Base-by-base conservation (phyloP, 2,113 vertebrate genomes). In the Ardeotis arabs region DNA sequence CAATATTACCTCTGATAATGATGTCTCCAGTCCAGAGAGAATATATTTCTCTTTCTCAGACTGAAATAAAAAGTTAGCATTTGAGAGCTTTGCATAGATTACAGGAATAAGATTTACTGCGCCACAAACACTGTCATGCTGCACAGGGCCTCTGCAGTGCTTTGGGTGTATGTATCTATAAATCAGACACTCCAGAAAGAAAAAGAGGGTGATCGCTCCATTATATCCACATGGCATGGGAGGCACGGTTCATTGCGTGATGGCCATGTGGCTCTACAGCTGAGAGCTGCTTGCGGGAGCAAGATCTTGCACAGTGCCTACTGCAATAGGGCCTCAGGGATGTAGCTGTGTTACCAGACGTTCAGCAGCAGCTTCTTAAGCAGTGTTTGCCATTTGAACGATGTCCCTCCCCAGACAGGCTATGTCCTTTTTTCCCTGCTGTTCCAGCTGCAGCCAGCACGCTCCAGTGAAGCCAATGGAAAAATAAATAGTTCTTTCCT, bases 61-160 rank as follows among this genome's bases (percentile, higher is more conserved):
- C 39, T 37, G 84, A 91, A 89, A 93, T 90, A 91, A 89, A 95
- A 89, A 84, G 79, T 77, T 81, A 87, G 37, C 17, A 35, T 75
- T 94, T 92, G 84, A 97, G 83, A 55, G 86, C 94, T 92, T 78
- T 89, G 87, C 84, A 75, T 94, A 84, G 31, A 49, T 92, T 93
- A 60, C 39, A n/a, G 84, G 60, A 73, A 67, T 41, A 70, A 93
- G 60, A 82, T 89, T 68, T 87, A 93, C 49, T 72, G 29, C 1
- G 1, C 44, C 80, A 91, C 86, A 93, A 95, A 81, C 41, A 23
- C n/a, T 50, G 25, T 29, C 6, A 2, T 22, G 73, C 47, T 80
- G 59, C 76, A 28, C 31, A 13, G 84, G 64, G 56, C 52, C 47
- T 87, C 87, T 78, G 80, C 84, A 89, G 89, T 15, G n/a, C 77